Evolutionary conservation across 2,797 vertebrate species (phyloP).

Genomic region (Coccyzus lansbergi): DNA sequence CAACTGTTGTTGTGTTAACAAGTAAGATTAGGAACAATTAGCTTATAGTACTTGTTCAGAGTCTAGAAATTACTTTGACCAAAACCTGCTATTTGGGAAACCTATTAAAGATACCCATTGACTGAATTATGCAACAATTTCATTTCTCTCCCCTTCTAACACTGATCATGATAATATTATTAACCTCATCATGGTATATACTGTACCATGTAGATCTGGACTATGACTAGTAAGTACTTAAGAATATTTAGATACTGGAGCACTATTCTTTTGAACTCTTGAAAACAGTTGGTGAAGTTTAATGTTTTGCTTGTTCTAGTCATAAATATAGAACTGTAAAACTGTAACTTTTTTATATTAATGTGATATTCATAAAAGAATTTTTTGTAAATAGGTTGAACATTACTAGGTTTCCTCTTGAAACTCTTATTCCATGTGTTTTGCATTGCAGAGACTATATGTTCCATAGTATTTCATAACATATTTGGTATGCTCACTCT

Average conservation of each 20-base stretch:
- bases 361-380: not conserved
- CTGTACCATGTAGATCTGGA: not conserved
- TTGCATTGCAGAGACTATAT: not conserved
- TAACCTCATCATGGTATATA: not conserved
- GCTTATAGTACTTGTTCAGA: not conserved
- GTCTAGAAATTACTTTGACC: slow-evolving; percentile 9
- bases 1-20: not conserved
- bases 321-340: not conserved
- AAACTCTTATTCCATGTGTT: not conserved
- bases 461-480: not conserved
- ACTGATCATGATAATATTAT: not conserved
- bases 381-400: not conserved
- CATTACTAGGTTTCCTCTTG: not conserved
- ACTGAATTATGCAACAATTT: not conserved
- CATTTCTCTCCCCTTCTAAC: not conserved
- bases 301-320: not conserved
- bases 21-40: not conserved
- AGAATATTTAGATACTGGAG: not conserved
- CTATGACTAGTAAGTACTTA: not conserved
- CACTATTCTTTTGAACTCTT: not conserved
- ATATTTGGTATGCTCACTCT: not conserved
- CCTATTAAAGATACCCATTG: not conserved
- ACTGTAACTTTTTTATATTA: not conserved
- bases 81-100: slow-evolving; percentile 1
- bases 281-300: not conserved